Evolutionary conservation across 1,140 invertebrate species (phyloP), one percentile per base, ranked within the genome.

Genomic region (Pygmarrhopalites habei): DNA sequence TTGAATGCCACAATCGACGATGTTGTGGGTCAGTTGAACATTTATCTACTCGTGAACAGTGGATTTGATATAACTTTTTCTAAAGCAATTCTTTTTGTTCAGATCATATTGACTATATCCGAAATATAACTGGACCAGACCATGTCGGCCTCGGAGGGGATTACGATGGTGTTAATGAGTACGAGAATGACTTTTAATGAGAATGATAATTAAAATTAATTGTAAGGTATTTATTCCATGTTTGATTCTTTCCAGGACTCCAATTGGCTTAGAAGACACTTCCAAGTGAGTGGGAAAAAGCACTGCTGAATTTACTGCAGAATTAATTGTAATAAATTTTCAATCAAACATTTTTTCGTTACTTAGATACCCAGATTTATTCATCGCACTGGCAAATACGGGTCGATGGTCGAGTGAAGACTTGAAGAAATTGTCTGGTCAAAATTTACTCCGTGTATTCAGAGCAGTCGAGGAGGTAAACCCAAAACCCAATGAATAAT

Each of bases 371-470:
- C 80, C 80, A 0, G 65, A 72, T 21, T 69, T 81, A 39, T 76
- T 81, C 56, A 74, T 72, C n/a, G 75, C 75, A 57, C 68, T 76
- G 7, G 41, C 71, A 14, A 86, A 89, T 75, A 85, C 86, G 32
- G 70, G 75, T 2, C 71, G 73, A 14, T 81, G 79, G 77, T 69
- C 72, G 4, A 72, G 75, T 17, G 73, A 72, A 5, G 77, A 80
- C 21, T 64, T 81, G 21, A 72, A 74, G 47, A 79, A 80, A 71
- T 55, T 81, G 25, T 73, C 78, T 15, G 78, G 79, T 0, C 63
- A 72, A 44, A 81, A 81, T 70, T 66, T 81, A 17, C 53, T 81
- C n/a, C 64, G 79, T 23, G 80, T 79, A 17, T 76, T 81, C 60
- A 73, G 68, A 60, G 68, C 72, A 56, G 77, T 75, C 0, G 79